phyloP scores from a whole-genome alignment of 1,140 invertebrate species.

The Drosophila prosaltans region DNA sequence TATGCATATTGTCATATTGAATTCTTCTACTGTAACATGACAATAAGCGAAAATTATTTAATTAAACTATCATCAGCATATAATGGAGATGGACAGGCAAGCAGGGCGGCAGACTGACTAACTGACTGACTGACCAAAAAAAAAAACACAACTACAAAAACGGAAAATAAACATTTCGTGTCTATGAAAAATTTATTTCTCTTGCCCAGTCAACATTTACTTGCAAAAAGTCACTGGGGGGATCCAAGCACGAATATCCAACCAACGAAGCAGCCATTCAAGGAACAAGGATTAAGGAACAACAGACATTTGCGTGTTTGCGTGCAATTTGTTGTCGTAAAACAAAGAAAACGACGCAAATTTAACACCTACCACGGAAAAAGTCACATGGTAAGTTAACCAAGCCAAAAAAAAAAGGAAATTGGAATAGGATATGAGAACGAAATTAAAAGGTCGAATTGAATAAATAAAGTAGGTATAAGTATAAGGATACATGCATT shows the following conservation, averaged over 20 bases:
- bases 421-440: conserved; percentile 11
- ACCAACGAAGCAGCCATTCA: not conserved
- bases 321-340: conserved; percentile 60
- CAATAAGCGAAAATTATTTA: conserved; percentile 66
- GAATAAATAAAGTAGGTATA: conserved; percentile 7
- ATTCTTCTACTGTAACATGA: conserved; percentile 33
- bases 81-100: conserved; percentile 27
- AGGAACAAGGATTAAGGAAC: conserved; percentile 2
- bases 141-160: not conserved
- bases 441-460: conserved; percentile 20
- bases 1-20: conserved; percentile 54
- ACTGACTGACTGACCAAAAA: conserved; percentile 22
- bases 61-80: conserved; percentile 66
- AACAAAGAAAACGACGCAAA: conserved; percentile 66
- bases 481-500: conserved; percentile 4
- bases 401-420: not conserved
- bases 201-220: conserved; percentile 32
- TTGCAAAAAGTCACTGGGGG: conserved; percentile 3
- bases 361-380: conserved; percentile 64
- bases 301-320: conserved; percentile 59
- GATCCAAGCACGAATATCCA: conserved; percentile 6
- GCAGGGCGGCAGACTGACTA: not conserved
- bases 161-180: conserved; percentile 45
- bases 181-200: conserved; percentile 71
- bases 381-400: conserved; percentile 37